Percentiles rank a stretch among this genome's conserved stretches.
These are phyloP conservation scores for Troides helena DNA, from an alignment of 2,888 invertebrate genomes.

Conservation along the genomic window DNA sequence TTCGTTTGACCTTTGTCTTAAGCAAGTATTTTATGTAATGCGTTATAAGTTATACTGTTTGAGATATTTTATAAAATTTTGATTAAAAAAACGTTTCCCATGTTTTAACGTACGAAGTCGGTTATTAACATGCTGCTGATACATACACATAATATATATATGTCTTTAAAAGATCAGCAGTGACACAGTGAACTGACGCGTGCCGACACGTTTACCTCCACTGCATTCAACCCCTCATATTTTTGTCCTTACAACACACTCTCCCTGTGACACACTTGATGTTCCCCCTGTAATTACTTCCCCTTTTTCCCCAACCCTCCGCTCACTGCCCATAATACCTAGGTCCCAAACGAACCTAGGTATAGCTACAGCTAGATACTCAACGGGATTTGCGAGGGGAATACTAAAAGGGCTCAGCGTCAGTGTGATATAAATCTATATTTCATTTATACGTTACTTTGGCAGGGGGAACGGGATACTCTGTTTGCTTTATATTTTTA, in stretches of 20 bases:
- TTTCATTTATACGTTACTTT: constrained; percentile 49
- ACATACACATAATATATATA: constrained; percentile 24
- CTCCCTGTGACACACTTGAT: constrained; percentile 78
- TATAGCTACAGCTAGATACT: constrained; percentile 61
- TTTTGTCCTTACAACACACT: constrained; percentile 76
- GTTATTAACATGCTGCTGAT: too few species aligned
- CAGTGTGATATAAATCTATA: constrained; percentile 59
- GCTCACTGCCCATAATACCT: constrained; percentile 58
- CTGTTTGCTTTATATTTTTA: constrained; percentile 54
- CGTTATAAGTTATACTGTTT: too few species aligned
- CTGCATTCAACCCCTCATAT: constrained; percentile 66
- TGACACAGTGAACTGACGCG: constrained; percentile 79
- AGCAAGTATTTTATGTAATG: too few species aligned
- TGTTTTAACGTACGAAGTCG: too few species aligned
- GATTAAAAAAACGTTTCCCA: too few species aligned
- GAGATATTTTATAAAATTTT: too few species aligned
- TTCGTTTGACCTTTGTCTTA: too few species aligned
- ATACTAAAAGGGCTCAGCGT: constrained; percentile 68
- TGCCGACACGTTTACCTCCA: constrained; percentile 74
- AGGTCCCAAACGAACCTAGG: constrained; percentile 59
- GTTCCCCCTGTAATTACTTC: constrained; percentile 74
- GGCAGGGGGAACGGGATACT: constrained; percentile 40
- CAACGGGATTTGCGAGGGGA: constrained; percentile 72
- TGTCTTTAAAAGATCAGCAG: constrained; percentile 69
- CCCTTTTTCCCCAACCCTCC: constrained; percentile 47